These are phyloP conservation scores for Alligator mississippiensis DNA, from an alignment of 2,113 vertebrate species.

Conservation along the genomic window DNA sequence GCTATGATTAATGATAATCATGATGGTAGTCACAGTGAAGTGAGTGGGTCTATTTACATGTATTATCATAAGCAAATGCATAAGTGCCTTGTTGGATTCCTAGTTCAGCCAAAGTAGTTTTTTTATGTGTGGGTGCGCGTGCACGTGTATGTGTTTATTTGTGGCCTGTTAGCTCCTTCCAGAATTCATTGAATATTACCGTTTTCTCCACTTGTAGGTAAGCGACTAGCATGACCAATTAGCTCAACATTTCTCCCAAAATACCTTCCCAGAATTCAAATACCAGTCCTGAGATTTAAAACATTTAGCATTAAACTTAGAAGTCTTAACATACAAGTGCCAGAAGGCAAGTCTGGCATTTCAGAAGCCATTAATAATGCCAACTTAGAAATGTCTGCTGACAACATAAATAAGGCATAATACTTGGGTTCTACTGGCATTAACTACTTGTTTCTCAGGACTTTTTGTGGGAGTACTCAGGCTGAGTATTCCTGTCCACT, in stretches of 20 bases:
- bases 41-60: background rate
- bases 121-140: background rate
- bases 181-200: background rate
- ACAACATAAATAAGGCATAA: background rate
- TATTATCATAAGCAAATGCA: background rate
- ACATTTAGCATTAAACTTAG: background rate
- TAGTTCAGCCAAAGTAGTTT: background rate
- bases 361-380: background rate
- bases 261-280: constrained; percentile 19
- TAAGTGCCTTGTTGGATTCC: background rate
- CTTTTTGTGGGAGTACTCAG: background rate
- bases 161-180: background rate
- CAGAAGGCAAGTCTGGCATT: background rate
- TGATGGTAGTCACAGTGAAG: background rate
- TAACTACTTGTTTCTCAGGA: background rate
- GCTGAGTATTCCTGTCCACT: background rate
- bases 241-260: constrained; percentile 15
- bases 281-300: background rate
- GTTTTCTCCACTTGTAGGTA: background rate
- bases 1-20: background rate
- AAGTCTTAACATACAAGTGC: background rate
- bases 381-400: background rate
- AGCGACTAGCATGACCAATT: background rate
- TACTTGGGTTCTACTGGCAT: background rate
- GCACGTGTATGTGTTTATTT: background rate